phyloP scores from a whole-genome alignment of 2,113 vertebrate species.

The Poeciliopsis prolifica region DNA sequence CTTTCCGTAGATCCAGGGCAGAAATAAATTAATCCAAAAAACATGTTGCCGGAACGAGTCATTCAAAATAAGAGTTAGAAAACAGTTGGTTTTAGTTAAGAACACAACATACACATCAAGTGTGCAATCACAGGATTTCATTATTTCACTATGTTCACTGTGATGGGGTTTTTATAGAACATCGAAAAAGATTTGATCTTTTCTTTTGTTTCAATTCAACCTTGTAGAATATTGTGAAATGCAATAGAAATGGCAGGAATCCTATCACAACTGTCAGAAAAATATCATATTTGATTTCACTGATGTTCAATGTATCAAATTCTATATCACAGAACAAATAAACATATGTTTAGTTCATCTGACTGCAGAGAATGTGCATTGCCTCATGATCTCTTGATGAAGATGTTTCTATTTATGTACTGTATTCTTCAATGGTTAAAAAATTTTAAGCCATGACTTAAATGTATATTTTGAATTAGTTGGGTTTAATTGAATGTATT shows the following conservation, averaged over 20 bases:
- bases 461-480: no score
- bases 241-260: neutral
- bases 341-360: no score
- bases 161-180: neutral
- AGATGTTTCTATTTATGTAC: no score
- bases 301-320: neutral
- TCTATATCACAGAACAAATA: neutral
- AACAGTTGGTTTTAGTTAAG: neutral
- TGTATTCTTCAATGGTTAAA: no score
- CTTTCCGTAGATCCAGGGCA: neutral
- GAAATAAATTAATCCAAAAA: slow-evolving; percentile 3
- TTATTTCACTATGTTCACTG: neutral
- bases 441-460: no score
- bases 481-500: no score
- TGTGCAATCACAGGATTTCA: neutral
- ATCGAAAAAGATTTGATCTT: neutral
- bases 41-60: neutral
- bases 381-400: no score
- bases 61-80: neutral
- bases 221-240: no score
- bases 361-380: no score
- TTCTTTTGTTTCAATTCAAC: no score
- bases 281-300: neutral
- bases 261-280: neutral
- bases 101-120: neutral